Conservation (phyloP, 1,140 invertebrate species). For the Plodia interpunctella region DNA sequence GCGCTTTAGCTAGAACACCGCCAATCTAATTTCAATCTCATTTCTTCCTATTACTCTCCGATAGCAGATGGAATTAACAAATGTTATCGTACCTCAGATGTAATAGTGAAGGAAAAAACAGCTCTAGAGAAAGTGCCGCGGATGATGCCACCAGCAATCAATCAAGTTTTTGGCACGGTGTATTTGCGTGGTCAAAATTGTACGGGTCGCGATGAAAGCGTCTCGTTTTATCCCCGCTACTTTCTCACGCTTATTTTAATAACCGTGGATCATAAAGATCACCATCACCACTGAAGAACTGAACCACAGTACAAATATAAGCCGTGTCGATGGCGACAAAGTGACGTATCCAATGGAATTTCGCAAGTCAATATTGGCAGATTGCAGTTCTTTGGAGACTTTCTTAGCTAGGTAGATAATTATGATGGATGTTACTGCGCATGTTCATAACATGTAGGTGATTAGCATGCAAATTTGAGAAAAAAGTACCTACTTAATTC, state of each 20-base stretch:
- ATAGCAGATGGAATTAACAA: slow-evolving; percentile 55
- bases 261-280: not conserved
- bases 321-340: not conserved
- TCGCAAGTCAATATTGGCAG: not conserved
- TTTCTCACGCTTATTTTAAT: slow-evolving; percentile 18
- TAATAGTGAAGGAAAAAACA: slow-evolving; percentile 36
- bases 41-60: slow-evolving; percentile 57
- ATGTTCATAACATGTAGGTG: not conserved
- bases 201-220: slow-evolving; percentile 13
- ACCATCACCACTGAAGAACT: not conserved
- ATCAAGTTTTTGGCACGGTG: slow-evolving; percentile 29
- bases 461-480: not conserved
- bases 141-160: slow-evolving; percentile 25
- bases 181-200: slow-evolving; percentile 14
- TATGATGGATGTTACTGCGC: not conserved
- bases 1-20: slow-evolving; percentile 44
- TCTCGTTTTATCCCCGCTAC: slow-evolving; percentile 2
- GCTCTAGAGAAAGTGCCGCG: slow-evolving; percentile 49
- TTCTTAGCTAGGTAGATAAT: not conserved
- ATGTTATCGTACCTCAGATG: slow-evolving; percentile 36
- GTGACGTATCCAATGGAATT: not conserved
- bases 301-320: no score
- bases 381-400: not conserved
- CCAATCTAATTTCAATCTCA: slow-evolving; percentile 56
- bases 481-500: no score